Percentiles rank a stretch among this genome's conserved stretches.
phyloP scores from a whole-genome alignment of 2,113 vertebrate genomes.

The Shinisaurus crocodilurus region DNA sequence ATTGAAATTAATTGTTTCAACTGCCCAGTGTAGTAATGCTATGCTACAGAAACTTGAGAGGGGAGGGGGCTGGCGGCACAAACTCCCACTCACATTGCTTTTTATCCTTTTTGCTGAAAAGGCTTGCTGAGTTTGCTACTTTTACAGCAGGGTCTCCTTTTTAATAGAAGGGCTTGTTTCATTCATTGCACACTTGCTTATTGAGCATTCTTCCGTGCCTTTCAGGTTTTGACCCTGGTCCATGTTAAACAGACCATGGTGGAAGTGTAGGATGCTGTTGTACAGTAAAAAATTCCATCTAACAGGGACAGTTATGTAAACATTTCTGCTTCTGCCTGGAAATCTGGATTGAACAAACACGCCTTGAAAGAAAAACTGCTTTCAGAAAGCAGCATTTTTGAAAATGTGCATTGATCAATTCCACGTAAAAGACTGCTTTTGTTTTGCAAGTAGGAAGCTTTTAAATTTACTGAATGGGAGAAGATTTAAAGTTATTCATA shows the following conservation, averaged over 20 bases:
- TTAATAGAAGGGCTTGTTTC: slow-evolving; percentile 48
- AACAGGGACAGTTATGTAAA: slow-evolving; percentile 55
- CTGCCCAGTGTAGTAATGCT: slow-evolving; percentile 19
- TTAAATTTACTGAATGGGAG: slow-evolving; percentile 66
- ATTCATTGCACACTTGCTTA: slow-evolving; percentile 46
- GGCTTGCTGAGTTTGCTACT: slow-evolving; percentile 49
- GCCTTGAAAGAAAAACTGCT: slow-evolving; percentile 64
- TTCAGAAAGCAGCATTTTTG: slow-evolving; percentile 59
- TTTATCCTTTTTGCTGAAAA: slow-evolving; percentile 59
- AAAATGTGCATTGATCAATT: slow-evolving; percentile 64
- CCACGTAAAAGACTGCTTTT: slow-evolving; percentile 65
- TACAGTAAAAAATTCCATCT: slow-evolving; percentile 59
- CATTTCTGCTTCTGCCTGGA: slow-evolving; percentile 66
- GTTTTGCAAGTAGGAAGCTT: slow-evolving; percentile 65
- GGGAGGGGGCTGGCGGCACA: not conserved
- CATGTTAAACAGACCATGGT: slow-evolving; percentile 53
- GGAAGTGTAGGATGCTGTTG: slow-evolving; percentile 55
- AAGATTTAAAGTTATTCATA: slow-evolving; percentile 50
- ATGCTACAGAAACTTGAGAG: slow-evolving; percentile 3
- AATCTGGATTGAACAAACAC: slow-evolving; percentile 50
- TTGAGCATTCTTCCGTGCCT: slow-evolving; percentile 63
- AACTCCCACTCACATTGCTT: not conserved
- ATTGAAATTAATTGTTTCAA: slow-evolving; percentile 10
- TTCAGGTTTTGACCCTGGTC: slow-evolving; percentile 72
- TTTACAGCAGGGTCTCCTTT: slow-evolving; percentile 46